phyloP scores from a whole-genome alignment of 2,888 invertebrate genomes.

The Drosophila paucipuncta region DNA sequence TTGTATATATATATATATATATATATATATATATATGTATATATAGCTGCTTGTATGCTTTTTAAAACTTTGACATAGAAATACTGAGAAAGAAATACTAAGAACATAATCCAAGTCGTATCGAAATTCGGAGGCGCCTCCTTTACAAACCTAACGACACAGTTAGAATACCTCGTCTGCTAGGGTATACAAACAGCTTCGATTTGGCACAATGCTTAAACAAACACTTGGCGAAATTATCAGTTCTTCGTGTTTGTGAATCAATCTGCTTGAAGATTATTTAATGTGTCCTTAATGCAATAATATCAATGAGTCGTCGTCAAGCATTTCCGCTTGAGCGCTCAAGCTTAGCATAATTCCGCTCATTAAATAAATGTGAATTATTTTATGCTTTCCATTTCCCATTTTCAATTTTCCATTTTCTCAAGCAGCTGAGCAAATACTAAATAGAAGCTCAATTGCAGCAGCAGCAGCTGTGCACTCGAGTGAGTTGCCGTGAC shows the following conservation, averaged over 20 bases:
- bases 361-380: not conserved
- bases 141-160: not conserved
- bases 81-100: not conserved
- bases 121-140: not conserved
- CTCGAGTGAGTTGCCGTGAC: constrained; percentile 24
- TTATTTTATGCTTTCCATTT: not conserved
- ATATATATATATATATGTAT: not conserved
- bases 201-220: not conserved
- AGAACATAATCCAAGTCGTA: not conserved
- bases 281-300: not conserved
- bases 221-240: not conserved
- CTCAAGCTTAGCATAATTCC: not conserved
- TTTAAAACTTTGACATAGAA: too few species aligned
- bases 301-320: not conserved
- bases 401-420: not conserved
- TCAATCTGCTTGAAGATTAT: not conserved
- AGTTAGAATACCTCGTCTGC: not conserved
- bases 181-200: not conserved
- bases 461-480: constrained; percentile 30
- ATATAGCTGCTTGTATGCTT: not conserved
- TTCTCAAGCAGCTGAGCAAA: constrained; percentile 1
- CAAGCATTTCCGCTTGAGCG: not conserved
- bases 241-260: not conserved
- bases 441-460: not conserved
- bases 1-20: not conserved